Evolutionary conservation across 2,888 invertebrate genomes (phyloP), one percentile per base, ranked within the genome.

Genomic region (Chromoteleia sp.): DNA sequence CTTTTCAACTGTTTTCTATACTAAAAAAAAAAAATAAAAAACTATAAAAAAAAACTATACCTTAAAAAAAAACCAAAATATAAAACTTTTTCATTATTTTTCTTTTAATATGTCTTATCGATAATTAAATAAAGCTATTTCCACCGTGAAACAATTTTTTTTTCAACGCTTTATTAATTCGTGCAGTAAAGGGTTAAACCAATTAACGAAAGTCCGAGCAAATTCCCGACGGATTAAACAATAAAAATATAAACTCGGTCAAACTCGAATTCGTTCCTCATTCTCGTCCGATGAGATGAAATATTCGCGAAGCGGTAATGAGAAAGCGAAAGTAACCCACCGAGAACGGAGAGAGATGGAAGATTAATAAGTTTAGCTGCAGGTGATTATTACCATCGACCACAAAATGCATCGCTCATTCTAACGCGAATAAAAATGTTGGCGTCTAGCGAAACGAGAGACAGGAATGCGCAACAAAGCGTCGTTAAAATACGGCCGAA

Each of bases 401-500:
- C 25, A 15, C 36, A 12, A 4, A 33, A 33, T 7, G 6, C 10
- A 8, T 41, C 41, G 14, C 14, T 39, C 19, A 19, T 21, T 39
- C 58, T 39, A 17, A 58, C 41, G 25, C 10, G 41, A 41, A 58
- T 41, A 41, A 14, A 41, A 25, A 39, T 21, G n/a, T 14, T 41
- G 1, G 10, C 41, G 6, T 3, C 10, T 10, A 17, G 17, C 39
- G 39, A 5, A 39, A 33, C 1, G 10, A 33, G 10, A 10, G 33
- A 33, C n/a, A 33, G 1, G 8, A 33, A 10, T 1, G 8, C 1
- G 7, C 2, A 68, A 68, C 50, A 52, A 59, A 50, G 45, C 61
- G 21, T 61, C 61, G 41, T 73, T 61, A 54, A 73, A 63, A 21
- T n/a, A 41, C 43, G 41, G 4, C 52, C 63, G 14, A 74, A 74